Percentiles rank a stretch among this genome's conserved stretches.
These are phyloP conservation scores for Ochropleura plecta DNA, from an alignment of 2,888 invertebrate species.

Conservation along the genomic window DNA sequence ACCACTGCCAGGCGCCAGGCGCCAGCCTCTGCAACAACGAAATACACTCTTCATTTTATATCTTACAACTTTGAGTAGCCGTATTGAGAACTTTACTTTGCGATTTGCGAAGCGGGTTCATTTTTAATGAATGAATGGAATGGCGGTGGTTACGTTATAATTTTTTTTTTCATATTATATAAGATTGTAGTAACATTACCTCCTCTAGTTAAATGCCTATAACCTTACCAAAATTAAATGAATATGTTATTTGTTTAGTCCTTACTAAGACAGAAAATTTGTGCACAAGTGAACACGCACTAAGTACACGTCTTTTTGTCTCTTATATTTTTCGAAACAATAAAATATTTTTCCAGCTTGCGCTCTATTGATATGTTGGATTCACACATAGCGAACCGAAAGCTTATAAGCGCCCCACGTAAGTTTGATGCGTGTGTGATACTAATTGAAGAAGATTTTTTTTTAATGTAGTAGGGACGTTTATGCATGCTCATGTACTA, in stretches of 20 bases:
- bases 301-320: not conserved
- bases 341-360: slow-evolving; percentile 25
- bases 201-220: too few relatives aligned
- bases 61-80: slow-evolving; percentile 33
- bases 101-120: slow-evolving; percentile 11
- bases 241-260: not conserved
- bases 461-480: not conserved
- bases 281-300: not conserved
- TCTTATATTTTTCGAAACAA: not conserved
- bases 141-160: not conserved
- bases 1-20: slow-evolving; percentile 64
- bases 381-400: slow-evolving; percentile 30
- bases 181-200: not conserved
- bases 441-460: slow-evolving; percentile 31
- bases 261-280: not conserved
- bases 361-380: slow-evolving; percentile 27
- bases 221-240: not conserved
- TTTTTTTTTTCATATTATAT: slow-evolving; percentile 2
- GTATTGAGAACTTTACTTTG: slow-evolving; percentile 32
- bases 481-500: not conserved
- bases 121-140: slow-evolving; percentile 17
- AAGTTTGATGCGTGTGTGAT: slow-evolving; percentile 36
- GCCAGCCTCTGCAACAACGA: slow-evolving; percentile 72
- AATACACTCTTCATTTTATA: slow-evolving; percentile 64
- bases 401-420: slow-evolving; percentile 41